phyloP scores from a whole-genome alignment of 1,140 invertebrate species.

The Panulirus ornatus region DNA sequence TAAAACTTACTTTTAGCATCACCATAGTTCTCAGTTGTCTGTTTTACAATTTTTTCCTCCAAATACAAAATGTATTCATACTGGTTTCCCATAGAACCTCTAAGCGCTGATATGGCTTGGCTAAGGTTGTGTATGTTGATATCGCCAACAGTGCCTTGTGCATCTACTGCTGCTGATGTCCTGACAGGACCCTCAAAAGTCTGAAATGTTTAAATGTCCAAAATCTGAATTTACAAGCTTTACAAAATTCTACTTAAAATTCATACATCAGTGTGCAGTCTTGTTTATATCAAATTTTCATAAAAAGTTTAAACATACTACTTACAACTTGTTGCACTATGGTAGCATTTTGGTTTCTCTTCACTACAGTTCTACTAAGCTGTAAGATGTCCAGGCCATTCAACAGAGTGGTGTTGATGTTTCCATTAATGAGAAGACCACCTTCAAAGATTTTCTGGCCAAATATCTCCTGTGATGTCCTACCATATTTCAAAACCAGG shows the following conservation, averaged over 20 bases:
- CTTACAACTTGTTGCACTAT: neutral
- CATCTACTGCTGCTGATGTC: neutral
- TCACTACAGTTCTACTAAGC: neutral
- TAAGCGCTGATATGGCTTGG: neutral
- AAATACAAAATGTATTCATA: neutral
- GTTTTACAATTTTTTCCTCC: neutral
- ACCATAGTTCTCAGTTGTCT: neutral
- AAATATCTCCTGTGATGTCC: neutral
- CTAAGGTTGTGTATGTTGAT: neutral
- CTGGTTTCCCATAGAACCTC: too few relatives aligned
- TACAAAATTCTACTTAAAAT: neutral
- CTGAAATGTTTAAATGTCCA: neutral
- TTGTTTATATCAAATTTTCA: neutral
- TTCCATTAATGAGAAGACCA: neutral
- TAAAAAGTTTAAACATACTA: neutral
- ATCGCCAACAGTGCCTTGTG: neutral
- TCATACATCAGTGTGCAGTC: too few relatives aligned
- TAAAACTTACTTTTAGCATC: neutral
- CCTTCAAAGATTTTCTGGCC: slow-evolving; percentile 9
- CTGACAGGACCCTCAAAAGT: neutral
- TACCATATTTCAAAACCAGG: neutral
- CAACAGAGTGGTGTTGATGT: slow-evolving; percentile 3
- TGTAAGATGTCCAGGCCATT: slow-evolving; percentile 1
- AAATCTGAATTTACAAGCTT: neutral
- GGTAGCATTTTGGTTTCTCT: neutral